Conservation (phyloP, 2,888 invertebrate genomes). For the Acleris holmiana region DNA sequence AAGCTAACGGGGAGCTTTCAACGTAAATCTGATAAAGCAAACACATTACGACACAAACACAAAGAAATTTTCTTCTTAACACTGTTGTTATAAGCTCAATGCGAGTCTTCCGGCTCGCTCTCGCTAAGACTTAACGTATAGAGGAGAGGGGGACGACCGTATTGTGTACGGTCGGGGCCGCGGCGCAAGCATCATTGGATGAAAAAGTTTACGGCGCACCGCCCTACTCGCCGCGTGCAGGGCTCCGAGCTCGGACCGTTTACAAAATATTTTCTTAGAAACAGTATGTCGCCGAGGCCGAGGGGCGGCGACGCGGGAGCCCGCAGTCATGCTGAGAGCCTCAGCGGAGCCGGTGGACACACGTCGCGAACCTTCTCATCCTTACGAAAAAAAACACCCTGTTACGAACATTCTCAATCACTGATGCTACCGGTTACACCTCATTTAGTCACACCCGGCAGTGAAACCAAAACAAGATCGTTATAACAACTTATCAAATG, state of each 20-base stretch:
- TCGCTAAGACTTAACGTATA: conserved; percentile 16
- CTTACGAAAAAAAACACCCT: conserved; percentile 72
- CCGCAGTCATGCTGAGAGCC: conserved; percentile 83
- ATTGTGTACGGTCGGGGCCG: conserved; percentile 43
- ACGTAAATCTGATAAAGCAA: conserved; percentile 83
- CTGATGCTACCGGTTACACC: conserved; percentile 59
- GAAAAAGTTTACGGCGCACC: conserved; percentile 73
- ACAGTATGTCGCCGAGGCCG: conserved; percentile 77
- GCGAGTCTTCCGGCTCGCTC: conserved; percentile 51
- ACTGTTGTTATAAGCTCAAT: conserved; percentile 53
- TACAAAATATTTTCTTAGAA: conserved; percentile 75
- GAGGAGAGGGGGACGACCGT: conserved; percentile 56
- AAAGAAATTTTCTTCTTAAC: conserved; percentile 77
- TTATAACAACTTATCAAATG: conserved; percentile 78
- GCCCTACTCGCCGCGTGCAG: conserved; percentile 68
- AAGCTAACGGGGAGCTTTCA: conserved; percentile 81
- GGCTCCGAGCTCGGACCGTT: conserved; percentile 63
- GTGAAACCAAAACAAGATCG: conserved; percentile 55
- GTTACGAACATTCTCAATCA: conserved; percentile 70
- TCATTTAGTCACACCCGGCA: conserved; percentile 48
- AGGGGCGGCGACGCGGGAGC: conserved; percentile 83
- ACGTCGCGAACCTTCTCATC: conserved; percentile 76
- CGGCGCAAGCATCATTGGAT: conserved; percentile 66
- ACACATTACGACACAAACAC: conserved; percentile 80
- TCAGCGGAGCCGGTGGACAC: conserved; percentile 80